Evolutionary conservation across 2,113 vertebrate genomes (phyloP).

Genomic region (Mus spicilegus): DNA sequence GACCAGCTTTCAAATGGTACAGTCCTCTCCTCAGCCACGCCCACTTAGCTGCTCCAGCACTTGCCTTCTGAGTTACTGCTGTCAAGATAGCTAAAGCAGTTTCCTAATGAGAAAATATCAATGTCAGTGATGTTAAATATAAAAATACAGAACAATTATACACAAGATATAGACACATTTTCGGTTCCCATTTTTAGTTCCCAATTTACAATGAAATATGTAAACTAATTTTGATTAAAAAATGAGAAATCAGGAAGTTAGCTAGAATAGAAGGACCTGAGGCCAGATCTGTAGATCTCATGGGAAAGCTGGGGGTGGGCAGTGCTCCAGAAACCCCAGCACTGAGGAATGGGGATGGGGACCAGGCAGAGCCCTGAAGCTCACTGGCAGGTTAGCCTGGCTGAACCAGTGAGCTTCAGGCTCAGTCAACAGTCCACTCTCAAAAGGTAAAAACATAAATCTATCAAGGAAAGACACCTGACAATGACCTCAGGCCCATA

Average conservation of each 20-base stretch:
- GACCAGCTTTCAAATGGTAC: conserved; percentile 92
- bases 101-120: conserved; percentile 87
- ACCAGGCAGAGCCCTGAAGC: not conserved
- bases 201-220: not conserved
- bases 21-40: conserved; percentile 97
- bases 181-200: conserved; percentile 1
- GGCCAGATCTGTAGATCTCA: not conserved
- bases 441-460: not conserved
- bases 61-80: conserved; percentile 91
- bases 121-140: conserved; percentile 50
- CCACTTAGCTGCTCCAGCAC: conserved; percentile 95
- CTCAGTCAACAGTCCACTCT: not conserved
- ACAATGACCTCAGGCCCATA: too few relatives aligned
- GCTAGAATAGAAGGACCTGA: not conserved
- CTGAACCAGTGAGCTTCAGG: not conserved
- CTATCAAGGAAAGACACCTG: too few relatives aligned
- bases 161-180: conserved; percentile 37
- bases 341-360: too few relatives aligned
- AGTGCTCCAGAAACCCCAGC: not conserved
- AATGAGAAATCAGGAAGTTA: not conserved
- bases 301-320: not conserved
- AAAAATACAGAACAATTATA: not conserved
- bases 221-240: not conserved
- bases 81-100: conserved; percentile 92
- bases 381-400: not conserved